Evolutionary conservation across 2,888 invertebrate species (phyloP).

Genomic region (Nephrotoma guestfalica): DNA sequence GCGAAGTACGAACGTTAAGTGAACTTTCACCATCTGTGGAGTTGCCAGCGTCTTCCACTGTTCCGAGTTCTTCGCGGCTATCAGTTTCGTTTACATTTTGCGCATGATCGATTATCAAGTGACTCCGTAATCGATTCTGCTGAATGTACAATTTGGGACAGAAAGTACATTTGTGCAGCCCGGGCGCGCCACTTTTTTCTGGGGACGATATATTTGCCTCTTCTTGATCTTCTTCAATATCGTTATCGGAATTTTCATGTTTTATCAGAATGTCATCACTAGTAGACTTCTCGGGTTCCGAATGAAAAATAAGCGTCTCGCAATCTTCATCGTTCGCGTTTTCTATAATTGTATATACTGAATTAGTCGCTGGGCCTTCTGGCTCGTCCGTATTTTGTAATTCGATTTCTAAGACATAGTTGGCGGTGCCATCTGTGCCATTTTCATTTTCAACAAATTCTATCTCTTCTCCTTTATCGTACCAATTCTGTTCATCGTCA

Average conservation of each 20-base stretch:
- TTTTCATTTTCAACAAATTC: background rate
- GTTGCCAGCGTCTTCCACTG: background rate
- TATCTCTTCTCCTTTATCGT: background rate
- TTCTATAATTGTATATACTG: background rate
- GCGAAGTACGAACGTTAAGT: background rate
- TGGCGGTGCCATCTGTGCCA: background rate
- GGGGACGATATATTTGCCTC: background rate
- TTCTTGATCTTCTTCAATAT: background rate
- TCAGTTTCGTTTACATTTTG: constrained; percentile 13
- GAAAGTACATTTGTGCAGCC: constrained; percentile 21
- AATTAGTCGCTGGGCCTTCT: background rate
- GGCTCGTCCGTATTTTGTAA: background rate
- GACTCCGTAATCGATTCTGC: constrained; percentile 26
- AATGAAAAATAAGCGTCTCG: background rate
- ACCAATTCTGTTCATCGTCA: background rate
- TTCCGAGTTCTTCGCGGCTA: background rate
- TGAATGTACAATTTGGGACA: constrained; percentile 29
- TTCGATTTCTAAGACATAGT: background rate
- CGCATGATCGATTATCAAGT: constrained; percentile 25
- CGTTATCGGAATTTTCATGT: background rate
- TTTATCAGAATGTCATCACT: background rate
- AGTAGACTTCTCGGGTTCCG: background rate
- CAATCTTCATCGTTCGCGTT: background rate
- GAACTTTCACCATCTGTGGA: no score
- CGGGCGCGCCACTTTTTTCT: background rate